Conservation (phyloP, 2,797 vertebrate genomes). For the Spatula versicolor region DNA sequence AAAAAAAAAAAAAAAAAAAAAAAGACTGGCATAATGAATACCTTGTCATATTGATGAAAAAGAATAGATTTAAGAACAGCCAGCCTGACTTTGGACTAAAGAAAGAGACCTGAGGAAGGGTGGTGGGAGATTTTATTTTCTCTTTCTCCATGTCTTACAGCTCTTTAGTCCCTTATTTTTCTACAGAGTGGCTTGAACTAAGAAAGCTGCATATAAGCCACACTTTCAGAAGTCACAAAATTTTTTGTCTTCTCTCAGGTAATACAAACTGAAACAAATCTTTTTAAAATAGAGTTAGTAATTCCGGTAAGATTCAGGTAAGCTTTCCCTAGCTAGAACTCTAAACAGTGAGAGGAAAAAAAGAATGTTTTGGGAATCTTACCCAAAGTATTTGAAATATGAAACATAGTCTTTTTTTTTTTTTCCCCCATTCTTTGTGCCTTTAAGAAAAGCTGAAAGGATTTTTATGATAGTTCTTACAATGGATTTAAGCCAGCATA, state of each 20-base stretch:
- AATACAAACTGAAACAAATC: background rate
- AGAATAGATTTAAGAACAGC: background rate
- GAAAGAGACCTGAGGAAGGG: background rate
- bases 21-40: background rate
- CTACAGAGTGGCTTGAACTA: background rate
- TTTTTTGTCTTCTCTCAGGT: background rate
- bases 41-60: accelerated
- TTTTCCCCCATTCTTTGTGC: background rate
- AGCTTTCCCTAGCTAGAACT: background rate
- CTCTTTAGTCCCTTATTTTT: background rate
- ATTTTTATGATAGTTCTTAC: background rate
- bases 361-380: background rate
- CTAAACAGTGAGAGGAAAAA: background rate
- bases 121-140: background rate
- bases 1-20: background rate
- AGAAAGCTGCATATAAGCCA: background rate
- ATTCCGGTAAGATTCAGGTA: background rate
- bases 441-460: background rate
- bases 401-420: background rate
- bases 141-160: background rate
- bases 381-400: background rate
- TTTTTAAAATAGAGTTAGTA: background rate
- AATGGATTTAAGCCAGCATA: background rate
- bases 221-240: background rate
- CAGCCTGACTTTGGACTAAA: background rate